Conservation (phyloP, 2,888 invertebrate genomes). For the Diogma glabrata region DNA sequence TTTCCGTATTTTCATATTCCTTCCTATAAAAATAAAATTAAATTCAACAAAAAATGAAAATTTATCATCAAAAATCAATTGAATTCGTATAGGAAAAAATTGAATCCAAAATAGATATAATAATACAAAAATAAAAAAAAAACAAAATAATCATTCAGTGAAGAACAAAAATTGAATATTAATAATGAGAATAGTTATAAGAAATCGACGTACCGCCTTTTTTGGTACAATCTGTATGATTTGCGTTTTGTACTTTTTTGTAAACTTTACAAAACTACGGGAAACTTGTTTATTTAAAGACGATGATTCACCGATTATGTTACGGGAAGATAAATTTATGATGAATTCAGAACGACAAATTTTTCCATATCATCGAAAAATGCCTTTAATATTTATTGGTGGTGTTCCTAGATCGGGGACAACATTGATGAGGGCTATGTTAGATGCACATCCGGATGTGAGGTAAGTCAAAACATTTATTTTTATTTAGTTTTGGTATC, state of each 20-base stretch:
- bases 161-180: no score
- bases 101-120: no score
- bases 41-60: no score
- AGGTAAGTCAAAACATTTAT: slow-evolving; percentile 42
- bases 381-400: slow-evolving; percentile 94
- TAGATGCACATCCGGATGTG: slow-evolving; percentile 95
- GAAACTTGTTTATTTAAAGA: slow-evolving; percentile 35
- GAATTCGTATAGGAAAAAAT: no score
- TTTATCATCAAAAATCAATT: no score
- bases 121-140: no score
- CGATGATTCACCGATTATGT: slow-evolving; percentile 30
- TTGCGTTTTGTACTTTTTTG: slow-evolving; percentile 35
- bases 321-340: slow-evolving; percentile 43
- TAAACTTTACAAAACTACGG: slow-evolving; percentile 35
- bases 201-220: slow-evolving; percentile 32
- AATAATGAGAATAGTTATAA: slow-evolving; percentile 35
- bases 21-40: no score
- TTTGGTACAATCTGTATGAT: slow-evolving; percentile 34
- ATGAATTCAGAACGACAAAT: slow-evolving; percentile 50
- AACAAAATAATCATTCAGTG: no score
- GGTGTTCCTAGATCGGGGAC: slow-evolving; percentile 97
- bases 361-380: slow-evolving; percentile 69
- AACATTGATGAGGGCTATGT: slow-evolving; percentile 93
- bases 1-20: no score
- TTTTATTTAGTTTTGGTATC: no score